Base-by-base conservation (phyloP, 1,140 invertebrate genomes). In the Glossosoma conforme region DNA sequence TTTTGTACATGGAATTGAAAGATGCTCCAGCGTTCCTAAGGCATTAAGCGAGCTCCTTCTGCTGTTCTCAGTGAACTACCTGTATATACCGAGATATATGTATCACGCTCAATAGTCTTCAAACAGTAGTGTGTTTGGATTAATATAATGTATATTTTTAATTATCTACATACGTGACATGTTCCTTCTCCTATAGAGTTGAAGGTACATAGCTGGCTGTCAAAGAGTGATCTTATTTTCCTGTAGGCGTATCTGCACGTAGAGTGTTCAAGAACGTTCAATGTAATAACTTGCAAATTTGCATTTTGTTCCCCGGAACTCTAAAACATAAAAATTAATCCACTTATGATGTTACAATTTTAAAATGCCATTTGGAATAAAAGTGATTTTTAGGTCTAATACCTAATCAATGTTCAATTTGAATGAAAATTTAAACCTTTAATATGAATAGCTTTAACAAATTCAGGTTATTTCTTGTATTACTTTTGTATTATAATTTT, bases 111-210 rank as follows among this genome's bases (percentile, higher is more conserved):
- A n/a, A n/a, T n/a, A n/a, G n/a, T n/a, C n/a, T n/a, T n/a, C n/a
- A n/a, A n/a, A n/a, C n/a, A n/a, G n/a, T n/a, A n/a, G n/a, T n/a
- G n/a, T n/a, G n/a, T n/a, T n/a, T n/a, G n/a, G n/a, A n/a, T n/a
- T n/a, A n/a, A n/a, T n/a, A n/a, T n/a, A n/a, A n/a, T n/a, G n/a
- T n/a, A n/a, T n/a, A n/a, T n/a, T n/a, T n/a, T n/a, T n/a, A n/a
- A n/a, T n/a, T n/a, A n/a, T n/a, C n/a, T n/a, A n/a, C 51, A 54
- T 52, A 58, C 56, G 21, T 81, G 71, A 40, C 79, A 81, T 11
- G 78, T 75, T 2, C 79, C 80, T 59, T 80, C 67, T 5, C 78
- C 79, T 15, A 57, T 56, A 48, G 73, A 75, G 1, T 78, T 83
- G 21, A 80, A 70, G 0, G 82, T 82, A 54, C 82, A 84, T 13